A percentile compares a stretch with the other conserved stretches of the same genome.
phyloP scores from a whole-genome alignment of 2,797 vertebrate genomes.

The Acipenser oxyrinchus region DNA sequence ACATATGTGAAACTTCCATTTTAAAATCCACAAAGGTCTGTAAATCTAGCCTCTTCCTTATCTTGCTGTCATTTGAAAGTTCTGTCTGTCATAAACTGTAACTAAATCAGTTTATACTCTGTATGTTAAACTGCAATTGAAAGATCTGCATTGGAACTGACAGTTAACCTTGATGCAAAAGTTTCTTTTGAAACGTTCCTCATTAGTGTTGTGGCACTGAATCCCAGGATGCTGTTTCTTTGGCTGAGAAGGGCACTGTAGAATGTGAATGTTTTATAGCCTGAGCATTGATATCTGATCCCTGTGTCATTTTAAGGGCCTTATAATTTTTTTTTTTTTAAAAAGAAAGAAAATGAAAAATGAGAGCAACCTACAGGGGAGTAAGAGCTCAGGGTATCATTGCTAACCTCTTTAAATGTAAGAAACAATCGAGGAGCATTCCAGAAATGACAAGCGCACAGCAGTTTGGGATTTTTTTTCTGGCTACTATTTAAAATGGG shows the following conservation, averaged over 20 bases:
- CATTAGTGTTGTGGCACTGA: background rate
- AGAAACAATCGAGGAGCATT: too few species aligned
- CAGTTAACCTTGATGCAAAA: slow-evolving; percentile 10
- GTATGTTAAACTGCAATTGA: background rate
- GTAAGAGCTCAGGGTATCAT: too few species aligned
- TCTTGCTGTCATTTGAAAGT: background rate
- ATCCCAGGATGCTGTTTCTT: slow-evolving; percentile 10
- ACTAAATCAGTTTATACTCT: background rate
- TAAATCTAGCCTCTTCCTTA: background rate
- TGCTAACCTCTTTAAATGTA: too few species aligned
- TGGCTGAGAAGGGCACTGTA: background rate
- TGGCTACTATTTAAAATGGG: too few species aligned
- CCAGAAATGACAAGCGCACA: too few species aligned
- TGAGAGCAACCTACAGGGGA: too few species aligned
- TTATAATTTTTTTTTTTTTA: too few species aligned
- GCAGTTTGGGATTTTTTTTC: too few species aligned
- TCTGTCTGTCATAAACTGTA: background rate
- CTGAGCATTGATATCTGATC: background rate
- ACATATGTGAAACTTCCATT: too few species aligned
- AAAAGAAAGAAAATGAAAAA: too few species aligned
- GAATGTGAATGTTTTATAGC: slow-evolving; percentile 10
- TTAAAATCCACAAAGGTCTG: too few species aligned
- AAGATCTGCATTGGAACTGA: slow-evolving; percentile 4
- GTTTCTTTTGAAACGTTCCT: background rate
- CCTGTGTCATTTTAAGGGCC: background rate